phyloP scores from a whole-genome alignment of 2,888 invertebrate species.

The Baronia brevicornis region DNA sequence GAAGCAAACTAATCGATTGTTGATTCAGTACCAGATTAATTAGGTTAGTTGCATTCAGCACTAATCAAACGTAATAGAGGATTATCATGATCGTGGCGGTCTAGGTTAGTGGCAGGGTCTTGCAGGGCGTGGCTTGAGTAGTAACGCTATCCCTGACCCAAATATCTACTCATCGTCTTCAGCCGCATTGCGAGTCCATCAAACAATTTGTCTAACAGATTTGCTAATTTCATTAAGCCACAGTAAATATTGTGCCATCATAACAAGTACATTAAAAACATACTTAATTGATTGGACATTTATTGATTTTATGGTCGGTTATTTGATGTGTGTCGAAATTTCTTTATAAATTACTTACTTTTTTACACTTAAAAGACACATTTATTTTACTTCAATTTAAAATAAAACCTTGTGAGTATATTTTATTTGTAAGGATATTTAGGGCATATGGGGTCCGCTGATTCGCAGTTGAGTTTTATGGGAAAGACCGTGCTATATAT shows the following conservation, averaged over 20 bases:
- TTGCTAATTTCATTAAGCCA: slow-evolving; percentile 1
- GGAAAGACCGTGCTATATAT: too few species aligned
- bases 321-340: too few species aligned
- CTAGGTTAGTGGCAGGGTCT: slow-evolving; percentile 13
- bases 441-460: too few species aligned
- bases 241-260: slow-evolving; percentile 1
- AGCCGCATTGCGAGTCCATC: slow-evolving; percentile 11
- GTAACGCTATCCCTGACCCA: slow-evolving; percentile 15
- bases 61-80: slow-evolving; percentile 18
- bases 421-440: too few species aligned
- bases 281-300: too few species aligned
- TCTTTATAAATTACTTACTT: too few species aligned
- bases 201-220: slow-evolving; percentile 5
- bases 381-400: too few species aligned
- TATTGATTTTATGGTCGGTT: too few species aligned
- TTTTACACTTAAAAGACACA: too few species aligned
- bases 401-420: too few species aligned
- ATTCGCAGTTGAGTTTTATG: too few species aligned
- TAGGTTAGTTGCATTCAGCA: slow-evolving; percentile 11
- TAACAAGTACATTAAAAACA: neutral
- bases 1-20: slow-evolving; percentile 7
- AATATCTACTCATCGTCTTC: slow-evolving; percentile 13
- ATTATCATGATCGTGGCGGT: slow-evolving; percentile 15
- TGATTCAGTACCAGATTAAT: slow-evolving; percentile 15
- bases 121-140: slow-evolving; percentile 15